Evolutionary conservation across 2,113 vertebrate species (phyloP).

Genomic region (Brienomyrus longianalis): DNA sequence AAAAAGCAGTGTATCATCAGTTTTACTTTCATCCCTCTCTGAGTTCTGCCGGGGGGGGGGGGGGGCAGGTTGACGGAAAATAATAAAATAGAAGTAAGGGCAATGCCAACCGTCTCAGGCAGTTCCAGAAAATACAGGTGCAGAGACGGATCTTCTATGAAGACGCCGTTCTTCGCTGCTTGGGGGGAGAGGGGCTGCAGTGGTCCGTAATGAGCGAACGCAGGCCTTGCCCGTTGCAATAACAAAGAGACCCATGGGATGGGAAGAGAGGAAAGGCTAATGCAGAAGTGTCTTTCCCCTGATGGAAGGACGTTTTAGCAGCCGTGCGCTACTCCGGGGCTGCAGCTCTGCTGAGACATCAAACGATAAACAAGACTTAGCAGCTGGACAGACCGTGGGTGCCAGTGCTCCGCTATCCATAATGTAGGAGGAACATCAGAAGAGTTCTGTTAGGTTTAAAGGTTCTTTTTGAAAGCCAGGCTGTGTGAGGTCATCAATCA

Average conservation of each 20-base stretch:
- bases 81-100: neutral
- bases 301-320: neutral
- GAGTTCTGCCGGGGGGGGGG: neutral
- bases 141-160: neutral
- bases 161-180: neutral
- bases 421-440: slow-evolving; percentile 1
- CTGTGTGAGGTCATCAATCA: slow-evolving; percentile 6
- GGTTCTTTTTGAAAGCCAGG: neutral
- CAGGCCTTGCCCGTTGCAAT: neutral
- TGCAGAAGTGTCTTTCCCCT: neutral
- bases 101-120: neutral
- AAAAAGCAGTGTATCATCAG: slow-evolving; percentile 1
- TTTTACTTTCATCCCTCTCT: slow-evolving; percentile 1
- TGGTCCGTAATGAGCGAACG: neutral
- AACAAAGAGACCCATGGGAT: neutral
- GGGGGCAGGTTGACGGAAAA: neutral
- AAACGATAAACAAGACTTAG: neutral
- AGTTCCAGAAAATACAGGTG: neutral
- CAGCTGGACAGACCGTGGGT: neutral
- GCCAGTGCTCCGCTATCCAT: neutral
- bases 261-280: neutral
- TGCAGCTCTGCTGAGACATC: neutral
- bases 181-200: neutral
- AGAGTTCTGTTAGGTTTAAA: slow-evolving; percentile 2
- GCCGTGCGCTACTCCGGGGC: neutral